Evolutionary conservation across 2,113 vertebrate species (phyloP), one percentile per base, ranked within the genome.

Genomic region (Dipodomys spectabilis): DNA sequence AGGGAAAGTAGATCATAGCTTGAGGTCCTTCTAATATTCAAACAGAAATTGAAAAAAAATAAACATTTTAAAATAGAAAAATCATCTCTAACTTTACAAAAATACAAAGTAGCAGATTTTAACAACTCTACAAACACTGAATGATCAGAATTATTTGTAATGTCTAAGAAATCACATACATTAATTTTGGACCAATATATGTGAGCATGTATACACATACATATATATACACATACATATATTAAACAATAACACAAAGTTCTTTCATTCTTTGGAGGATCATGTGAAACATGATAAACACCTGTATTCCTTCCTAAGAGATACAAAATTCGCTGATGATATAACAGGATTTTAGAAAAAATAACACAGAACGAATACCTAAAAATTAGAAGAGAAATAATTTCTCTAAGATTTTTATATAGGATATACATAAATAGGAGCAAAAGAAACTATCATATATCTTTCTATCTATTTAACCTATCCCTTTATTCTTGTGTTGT

Each of bases 271-370:
- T 75, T 65, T 32, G 13, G 35, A 16, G 8, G 15, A 72, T 78
- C 11, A 2, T 67, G 80, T 27, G 3, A 6, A 68, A 57, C 62
- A 88, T 49, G 49, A 9, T 53, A 53, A 9, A 53, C 49, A 39
- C 5, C 39, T 39, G 39, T 39, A 39, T 73, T 19, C 28, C 92
- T 94, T 94, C 45, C 92, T 39, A 77, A 94, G 69, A 94, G 65
- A 93, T 30, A 35, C 4, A 91, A 68, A 95, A 93, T 97, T 95
- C 96, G 69, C 90, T 96, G 39, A 18, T 94, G 88, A 92, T 96
- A 95, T 96, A 97, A 74, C 7, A 94, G 12, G 28, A 78, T 53
- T 81, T 57, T 96, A n/a, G 0, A 0, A 80, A 95, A 0, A 82
- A 39, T 94, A 75, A 86, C 91, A 49, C 28, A 25, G 6, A 64